phyloP scores from a whole-genome alignment of 2,888 invertebrate species.

The Allacma fusca region DNA sequence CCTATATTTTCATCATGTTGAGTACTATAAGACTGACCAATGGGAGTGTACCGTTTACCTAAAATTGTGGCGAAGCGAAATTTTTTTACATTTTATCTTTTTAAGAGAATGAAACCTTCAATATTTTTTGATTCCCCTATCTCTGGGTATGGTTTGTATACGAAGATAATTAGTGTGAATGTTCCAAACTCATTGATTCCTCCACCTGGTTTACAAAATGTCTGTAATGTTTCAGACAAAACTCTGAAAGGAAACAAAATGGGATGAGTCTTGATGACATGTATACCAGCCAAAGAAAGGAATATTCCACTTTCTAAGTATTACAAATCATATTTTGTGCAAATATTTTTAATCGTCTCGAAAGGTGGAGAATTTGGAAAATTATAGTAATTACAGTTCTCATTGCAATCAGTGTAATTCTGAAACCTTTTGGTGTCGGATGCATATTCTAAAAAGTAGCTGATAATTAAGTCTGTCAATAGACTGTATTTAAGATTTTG shows the following conservation, averaged over 20 bases:
- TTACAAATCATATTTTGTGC: slow-evolving; percentile 17
- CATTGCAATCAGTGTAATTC: slow-evolving; percentile 24
- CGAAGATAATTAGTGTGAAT: slow-evolving; percentile 17
- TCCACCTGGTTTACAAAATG: background rate
- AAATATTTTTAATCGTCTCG: slow-evolving; percentile 19
- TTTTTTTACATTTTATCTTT: slow-evolving; percentile 31
- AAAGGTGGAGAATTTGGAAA: slow-evolving; percentile 21
- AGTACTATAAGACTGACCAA: slow-evolving; percentile 45
- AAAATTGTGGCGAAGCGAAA: background rate
- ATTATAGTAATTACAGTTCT: background rate
- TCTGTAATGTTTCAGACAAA: too few relatives aligned
- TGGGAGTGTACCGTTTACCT: slow-evolving; percentile 40
- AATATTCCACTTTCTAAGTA: background rate
- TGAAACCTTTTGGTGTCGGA: slow-evolving; percentile 21
- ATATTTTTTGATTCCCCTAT: slow-evolving; percentile 44
- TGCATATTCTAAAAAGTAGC: slow-evolving; percentile 16
- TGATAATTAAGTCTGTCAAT: background rate
- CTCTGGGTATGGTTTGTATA: slow-evolving; percentile 41
- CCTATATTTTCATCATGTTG: slow-evolving; percentile 45
- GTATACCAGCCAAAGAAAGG: slow-evolving; percentile 10
- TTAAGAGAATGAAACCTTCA: slow-evolving; percentile 36
- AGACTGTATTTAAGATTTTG: slow-evolving; percentile 18
- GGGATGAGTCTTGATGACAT: background rate
- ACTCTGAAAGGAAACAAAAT: background rate
- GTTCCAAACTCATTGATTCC: slow-evolving; percentile 14